Percentiles rank a stretch among this genome's conserved stretches.
phyloP scores from a whole-genome alignment of 2,113 vertebrate genomes.

The Pagrus major region DNA sequence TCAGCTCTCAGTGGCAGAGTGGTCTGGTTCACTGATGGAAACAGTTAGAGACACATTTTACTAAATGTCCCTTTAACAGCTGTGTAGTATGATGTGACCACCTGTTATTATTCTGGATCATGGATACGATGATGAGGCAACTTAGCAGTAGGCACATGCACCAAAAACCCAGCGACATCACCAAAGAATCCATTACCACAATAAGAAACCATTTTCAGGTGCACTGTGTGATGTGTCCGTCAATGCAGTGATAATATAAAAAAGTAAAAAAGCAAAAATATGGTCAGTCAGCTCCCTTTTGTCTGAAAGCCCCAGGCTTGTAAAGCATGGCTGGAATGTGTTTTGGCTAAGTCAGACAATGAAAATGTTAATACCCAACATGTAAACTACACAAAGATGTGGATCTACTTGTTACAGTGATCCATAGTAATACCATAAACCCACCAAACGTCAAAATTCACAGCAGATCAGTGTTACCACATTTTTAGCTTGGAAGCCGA shows the following conservation, averaged over 20 bases:
- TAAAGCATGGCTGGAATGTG: slow-evolving; percentile 28
- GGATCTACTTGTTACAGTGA: slow-evolving; percentile 26
- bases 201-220: background rate
- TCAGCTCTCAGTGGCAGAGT: background rate
- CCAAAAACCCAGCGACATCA: slow-evolving; percentile 20
- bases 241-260: background rate
- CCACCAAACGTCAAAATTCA: slow-evolving; percentile 12
- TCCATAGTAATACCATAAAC: slow-evolving; percentile 13
- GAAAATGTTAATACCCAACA: background rate
- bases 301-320: background rate
- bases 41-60: background rate
- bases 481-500: background rate
- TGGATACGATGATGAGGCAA: slow-evolving; percentile 10
- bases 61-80: slow-evolving; percentile 2
- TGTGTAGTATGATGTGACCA: background rate
- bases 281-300: background rate
- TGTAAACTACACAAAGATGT: background rate
- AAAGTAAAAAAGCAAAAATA: background rate
- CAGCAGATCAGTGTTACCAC: background rate
- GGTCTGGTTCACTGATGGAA: background rate
- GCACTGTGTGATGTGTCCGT: slow-evolving; percentile 1
- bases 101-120: slow-evolving; percentile 3
- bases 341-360: slow-evolving; percentile 11
- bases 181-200: slow-evolving; percentile 1
- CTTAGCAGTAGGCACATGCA: slow-evolving; percentile 14